Evolutionary conservation across 2,113 vertebrate species (phyloP).

Genomic region (Rousettus leschenaultii): DNA sequence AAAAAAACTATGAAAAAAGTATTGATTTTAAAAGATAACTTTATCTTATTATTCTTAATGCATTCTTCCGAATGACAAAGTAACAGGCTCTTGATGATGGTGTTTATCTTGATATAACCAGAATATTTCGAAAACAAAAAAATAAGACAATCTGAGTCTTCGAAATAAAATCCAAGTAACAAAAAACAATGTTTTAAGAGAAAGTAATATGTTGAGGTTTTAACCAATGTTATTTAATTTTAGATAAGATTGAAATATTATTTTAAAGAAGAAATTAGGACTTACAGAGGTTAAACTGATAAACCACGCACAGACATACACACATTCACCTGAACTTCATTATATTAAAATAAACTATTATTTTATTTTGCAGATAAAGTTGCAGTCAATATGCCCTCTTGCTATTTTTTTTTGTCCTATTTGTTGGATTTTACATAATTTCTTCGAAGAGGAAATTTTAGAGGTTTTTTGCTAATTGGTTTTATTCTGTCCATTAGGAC

Average conservation of each 20-base stretch:
- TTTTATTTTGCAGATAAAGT: background rate
- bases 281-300: background rate
- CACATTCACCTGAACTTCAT: background rate
- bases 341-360: background rate
- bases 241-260: background rate
- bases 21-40: background rate
- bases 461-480: background rate
- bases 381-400: background rate
- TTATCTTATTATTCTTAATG: background rate
- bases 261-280: background rate
- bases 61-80: background rate
- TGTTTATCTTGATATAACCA: background rate
- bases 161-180: background rate
- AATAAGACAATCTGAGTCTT: background rate
- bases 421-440: background rate
- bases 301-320: background rate
- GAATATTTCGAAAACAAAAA: background rate
- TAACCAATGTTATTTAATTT: background rate
- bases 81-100: accelerated
- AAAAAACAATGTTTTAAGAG: background rate
- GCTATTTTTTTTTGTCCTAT: background rate
- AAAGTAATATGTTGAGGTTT: background rate
- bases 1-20: background rate
- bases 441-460: background rate
- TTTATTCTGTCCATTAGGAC: background rate